These are phyloP conservation scores for Typhlichthys subterraneus DNA, from an alignment of 2,797 vertebrate species.

Conservation along the genomic window DNA sequence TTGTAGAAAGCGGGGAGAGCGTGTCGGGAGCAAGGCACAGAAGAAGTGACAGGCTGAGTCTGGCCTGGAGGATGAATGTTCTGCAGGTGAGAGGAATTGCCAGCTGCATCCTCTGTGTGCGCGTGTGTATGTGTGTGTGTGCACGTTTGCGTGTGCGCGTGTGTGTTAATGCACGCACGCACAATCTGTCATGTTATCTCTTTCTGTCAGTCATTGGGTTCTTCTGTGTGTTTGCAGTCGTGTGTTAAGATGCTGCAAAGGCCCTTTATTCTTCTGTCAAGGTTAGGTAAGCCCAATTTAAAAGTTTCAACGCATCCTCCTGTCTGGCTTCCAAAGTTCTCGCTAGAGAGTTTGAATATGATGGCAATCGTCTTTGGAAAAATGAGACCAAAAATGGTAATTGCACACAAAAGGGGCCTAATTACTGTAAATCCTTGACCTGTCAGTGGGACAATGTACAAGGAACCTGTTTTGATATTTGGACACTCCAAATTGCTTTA, in stretches of 20 bases:
- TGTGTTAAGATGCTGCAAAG: neutral
- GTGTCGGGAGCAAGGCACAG: neutral
- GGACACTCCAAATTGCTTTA: too few species aligned
- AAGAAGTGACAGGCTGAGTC: too few species aligned
- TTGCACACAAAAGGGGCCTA: neutral
- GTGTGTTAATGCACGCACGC: neutral
- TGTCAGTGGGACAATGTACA: too few species aligned
- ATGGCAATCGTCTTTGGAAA: too few species aligned
- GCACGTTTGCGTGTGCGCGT: neutral
- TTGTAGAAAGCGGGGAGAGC: neutral
- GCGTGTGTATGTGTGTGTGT: neutral
- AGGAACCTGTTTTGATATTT: too few species aligned
- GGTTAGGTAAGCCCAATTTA: neutral
- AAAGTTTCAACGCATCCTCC: neutral
- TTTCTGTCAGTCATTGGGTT: neutral
- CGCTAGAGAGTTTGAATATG: neutral
- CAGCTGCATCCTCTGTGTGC: neutral
- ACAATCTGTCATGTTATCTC: neutral
- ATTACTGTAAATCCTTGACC: neutral
- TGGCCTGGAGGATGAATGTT: neutral
- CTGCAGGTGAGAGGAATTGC: constrained; percentile 1
- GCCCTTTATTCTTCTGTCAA: neutral
- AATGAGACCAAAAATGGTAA: neutral
- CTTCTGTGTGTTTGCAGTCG: constrained; percentile 1
- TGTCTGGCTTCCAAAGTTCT: neutral